A percentile compares a stretch with the other conserved stretches of the same genome.
Evolutionary conservation across 1,140 invertebrate species (phyloP).

Genomic region (Oedothorax gibbosus): DNA sequence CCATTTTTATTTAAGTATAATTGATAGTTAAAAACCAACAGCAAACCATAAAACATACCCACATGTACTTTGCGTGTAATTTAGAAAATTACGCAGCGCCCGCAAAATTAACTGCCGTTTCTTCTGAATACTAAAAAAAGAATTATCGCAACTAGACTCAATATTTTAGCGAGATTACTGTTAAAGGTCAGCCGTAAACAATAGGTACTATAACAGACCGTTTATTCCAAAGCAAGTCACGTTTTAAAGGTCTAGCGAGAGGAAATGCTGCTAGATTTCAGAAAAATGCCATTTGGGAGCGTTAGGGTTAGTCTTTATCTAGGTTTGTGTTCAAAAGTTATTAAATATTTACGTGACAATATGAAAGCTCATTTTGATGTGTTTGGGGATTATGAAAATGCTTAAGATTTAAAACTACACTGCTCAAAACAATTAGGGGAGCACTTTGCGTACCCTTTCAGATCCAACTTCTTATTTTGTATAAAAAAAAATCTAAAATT

Average conservation of each 20-base stretch:
- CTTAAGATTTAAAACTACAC: too few relatives aligned
- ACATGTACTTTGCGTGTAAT: neutral
- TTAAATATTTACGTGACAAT: conserved; percentile 4
- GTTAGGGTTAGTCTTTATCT: too few relatives aligned
- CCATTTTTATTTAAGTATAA: too few relatives aligned
- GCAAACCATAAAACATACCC: too few relatives aligned
- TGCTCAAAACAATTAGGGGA: too few relatives aligned
- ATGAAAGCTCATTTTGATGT: neutral
- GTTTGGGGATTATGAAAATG: neutral
- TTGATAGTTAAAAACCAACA: too few relatives aligned
- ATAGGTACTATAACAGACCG: conserved; percentile 2
- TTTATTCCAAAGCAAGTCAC: conserved; percentile 10
- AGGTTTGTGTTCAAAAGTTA: neutral
- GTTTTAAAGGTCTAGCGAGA: conserved; percentile 3
- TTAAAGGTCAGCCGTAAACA: conserved; percentile 30
- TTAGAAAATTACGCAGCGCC: neutral
- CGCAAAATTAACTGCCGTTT: neutral
- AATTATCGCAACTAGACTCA: neutral
- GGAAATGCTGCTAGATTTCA: conserved; percentile 5
- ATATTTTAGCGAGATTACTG: conserved; percentile 21
- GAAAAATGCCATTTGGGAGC: neutral
- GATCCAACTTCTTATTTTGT: too few relatives aligned
- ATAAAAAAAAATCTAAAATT: too few relatives aligned
- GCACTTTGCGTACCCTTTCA: too few relatives aligned
- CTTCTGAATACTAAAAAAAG: neutral